phyloP scores from a whole-genome alignment of 2,113 vertebrate genomes.

The Pseudorasbora parva region DNA sequence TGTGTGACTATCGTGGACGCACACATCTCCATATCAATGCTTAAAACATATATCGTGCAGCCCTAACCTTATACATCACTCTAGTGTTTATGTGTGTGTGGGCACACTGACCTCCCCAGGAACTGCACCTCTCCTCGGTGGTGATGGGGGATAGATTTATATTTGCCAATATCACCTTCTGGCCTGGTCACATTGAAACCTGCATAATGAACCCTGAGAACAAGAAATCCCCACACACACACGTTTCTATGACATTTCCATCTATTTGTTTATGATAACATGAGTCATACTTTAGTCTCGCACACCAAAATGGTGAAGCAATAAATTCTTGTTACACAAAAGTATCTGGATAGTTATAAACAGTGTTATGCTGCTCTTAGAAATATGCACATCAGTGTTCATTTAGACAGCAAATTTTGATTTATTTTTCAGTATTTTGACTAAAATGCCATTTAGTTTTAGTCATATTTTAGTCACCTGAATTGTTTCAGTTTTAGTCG shows the following conservation, averaged over 20 bases:
- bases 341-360: not conserved
- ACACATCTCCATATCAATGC: no score
- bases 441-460: no score
- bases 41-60: no score
- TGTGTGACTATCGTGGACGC: no score
- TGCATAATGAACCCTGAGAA: conserved; percentile 85
- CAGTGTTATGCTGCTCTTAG: not conserved
- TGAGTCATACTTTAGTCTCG: not conserved
- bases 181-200: conserved; percentile 91
- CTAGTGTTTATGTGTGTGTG: not conserved
- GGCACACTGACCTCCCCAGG: conserved; percentile 84
- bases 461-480: no score
- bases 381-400: not conserved
- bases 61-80: no score
- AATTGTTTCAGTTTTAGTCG: no score
- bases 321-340: not conserved
- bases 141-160: conserved; percentile 96
- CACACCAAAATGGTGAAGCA: not conserved
- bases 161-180: conserved; percentile 92
- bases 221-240: conserved; percentile 6
- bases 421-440: no score
- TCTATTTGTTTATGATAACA: not conserved
- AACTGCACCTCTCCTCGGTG: conserved; percentile 97
- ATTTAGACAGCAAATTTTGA: no score
- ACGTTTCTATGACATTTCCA: not conserved